Percentiles rank a stretch among this genome's conserved stretches.
Evolutionary conservation across 2,797 vertebrate genomes (phyloP).

Genomic region (Australoheros facetus): DNA sequence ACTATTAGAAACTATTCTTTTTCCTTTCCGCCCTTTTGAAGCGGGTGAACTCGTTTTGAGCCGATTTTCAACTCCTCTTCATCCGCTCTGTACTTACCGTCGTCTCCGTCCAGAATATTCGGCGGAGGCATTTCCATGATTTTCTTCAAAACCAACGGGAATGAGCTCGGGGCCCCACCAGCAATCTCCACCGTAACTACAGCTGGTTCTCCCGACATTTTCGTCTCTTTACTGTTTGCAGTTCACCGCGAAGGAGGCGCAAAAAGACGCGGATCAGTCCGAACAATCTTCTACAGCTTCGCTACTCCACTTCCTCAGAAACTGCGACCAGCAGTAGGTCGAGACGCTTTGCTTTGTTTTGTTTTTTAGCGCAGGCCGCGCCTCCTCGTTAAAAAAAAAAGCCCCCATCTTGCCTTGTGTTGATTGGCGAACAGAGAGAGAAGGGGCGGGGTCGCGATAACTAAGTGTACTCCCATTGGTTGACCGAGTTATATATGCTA

Average conservation of each 20-base stretch:
- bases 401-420: background rate
- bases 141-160: conserved; percentile 90
- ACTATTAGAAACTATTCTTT: background rate
- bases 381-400: background rate
- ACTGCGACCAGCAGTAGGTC: background rate
- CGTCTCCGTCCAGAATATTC: conserved; percentile 82
- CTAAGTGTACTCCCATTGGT: conserved; percentile 42
- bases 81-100: conserved; percentile 78
- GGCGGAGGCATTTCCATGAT: conserved; percentile 91
- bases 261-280: background rate
- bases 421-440: conserved; percentile 28
- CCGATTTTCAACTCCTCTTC: fast-evolving
- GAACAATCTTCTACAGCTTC: fast-evolving
- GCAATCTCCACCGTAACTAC: conserved; percentile 49
- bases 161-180: conserved; percentile 62
- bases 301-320: conserved; percentile 10
- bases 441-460: background rate
- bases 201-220: conserved; percentile 69
- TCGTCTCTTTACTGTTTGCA: background rate
- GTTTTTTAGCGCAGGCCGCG: background rate
- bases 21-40: background rate
- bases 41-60: background rate
- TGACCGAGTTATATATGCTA: conserved; percentile 49
- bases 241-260: background rate
- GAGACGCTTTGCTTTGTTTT: background rate